A percentile compares a stretch with the other conserved stretches of the same genome.
Conservation (phyloP, 2,113 vertebrate species). For the Triplophysa rosa region DNA sequence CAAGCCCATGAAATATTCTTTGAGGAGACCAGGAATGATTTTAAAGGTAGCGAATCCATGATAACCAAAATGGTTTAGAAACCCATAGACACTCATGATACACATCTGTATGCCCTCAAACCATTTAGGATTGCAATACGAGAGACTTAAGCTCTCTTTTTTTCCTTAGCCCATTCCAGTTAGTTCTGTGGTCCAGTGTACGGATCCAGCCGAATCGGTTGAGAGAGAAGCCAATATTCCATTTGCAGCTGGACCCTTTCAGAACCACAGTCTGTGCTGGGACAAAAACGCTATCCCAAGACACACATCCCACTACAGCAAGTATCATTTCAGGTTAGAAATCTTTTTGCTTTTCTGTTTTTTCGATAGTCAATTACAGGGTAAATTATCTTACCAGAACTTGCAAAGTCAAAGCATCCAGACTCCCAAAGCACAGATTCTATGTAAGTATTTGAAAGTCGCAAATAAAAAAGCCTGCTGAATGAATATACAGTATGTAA, state of each 20-base stretch:
- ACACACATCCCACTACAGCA: slow-evolving; percentile 37
- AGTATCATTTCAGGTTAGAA: slow-evolving; percentile 53
- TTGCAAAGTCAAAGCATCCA: not conserved
- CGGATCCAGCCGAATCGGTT: not conserved
- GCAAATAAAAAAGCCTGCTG: too few relatives aligned
- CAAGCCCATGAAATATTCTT: slow-evolving; percentile 57
- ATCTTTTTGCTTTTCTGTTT: too few relatives aligned
- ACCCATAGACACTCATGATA: not conserved
- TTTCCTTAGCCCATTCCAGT: slow-evolving; percentile 60
- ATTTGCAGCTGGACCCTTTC: slow-evolving; percentile 51
- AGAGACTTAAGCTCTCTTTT: slow-evolving; percentile 20
- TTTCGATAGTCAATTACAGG: not conserved
- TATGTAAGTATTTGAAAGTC: too few relatives aligned
- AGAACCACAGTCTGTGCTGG: slow-evolving; percentile 47
- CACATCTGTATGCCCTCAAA: slow-evolving; percentile 1
- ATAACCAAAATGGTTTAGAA: too few relatives aligned
- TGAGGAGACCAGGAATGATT: slow-evolving; percentile 55
- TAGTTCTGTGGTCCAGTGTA: slow-evolving; percentile 38
- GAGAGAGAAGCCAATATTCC: slow-evolving; percentile 28
- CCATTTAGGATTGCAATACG: not conserved
- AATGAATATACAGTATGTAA: too few relatives aligned
- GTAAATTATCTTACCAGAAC: not conserved
- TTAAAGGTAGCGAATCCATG: slow-evolving; percentile 56
- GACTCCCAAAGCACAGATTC: not conserved
- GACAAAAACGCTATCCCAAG: slow-evolving; percentile 41